Conservation (phyloP, 2,888 invertebrate genomes). For the Tryphoninae sp. region DNA sequence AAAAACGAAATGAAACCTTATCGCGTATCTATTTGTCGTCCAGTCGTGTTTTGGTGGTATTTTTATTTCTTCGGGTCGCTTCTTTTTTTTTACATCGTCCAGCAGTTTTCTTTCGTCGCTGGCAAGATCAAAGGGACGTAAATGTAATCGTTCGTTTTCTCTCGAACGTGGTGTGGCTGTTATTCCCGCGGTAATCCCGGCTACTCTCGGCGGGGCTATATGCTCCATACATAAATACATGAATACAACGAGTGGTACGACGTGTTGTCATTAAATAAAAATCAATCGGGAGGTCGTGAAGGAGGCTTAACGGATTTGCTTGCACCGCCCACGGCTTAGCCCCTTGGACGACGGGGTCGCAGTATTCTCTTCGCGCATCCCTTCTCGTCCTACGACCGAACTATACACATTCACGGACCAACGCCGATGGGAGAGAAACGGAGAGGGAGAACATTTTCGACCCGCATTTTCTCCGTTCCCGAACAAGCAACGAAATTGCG, state of each 20-base stretch:
- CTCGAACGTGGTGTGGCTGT: constrained; percentile 66
- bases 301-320: constrained; percentile 81
- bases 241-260: constrained; percentile 71
- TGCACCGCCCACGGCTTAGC: constrained; percentile 78
- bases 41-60: background rate
- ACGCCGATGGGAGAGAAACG: constrained; percentile 34
- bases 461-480: constrained; percentile 61
- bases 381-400: constrained; percentile 63
- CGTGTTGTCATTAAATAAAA: constrained; percentile 82
- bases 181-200: constrained; percentile 71
- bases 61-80: background rate
- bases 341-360: constrained; percentile 61
- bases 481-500: constrained; percentile 49
- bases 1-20: constrained; percentile 58
- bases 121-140: constrained; percentile 57
- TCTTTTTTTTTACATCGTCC: constrained; percentile 9
- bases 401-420: constrained; percentile 64
- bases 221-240: constrained; percentile 76
- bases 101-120: constrained; percentile 20
- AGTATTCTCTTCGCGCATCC: constrained; percentile 57
- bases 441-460: constrained; percentile 60
- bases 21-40: constrained; percentile 3
- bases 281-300: constrained; percentile 82
- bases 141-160: constrained; percentile 55
- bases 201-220: constrained; percentile 72